Base-by-base conservation (phyloP, 2,797 vertebrate species). In the Linurgus olivaceus region DNA sequence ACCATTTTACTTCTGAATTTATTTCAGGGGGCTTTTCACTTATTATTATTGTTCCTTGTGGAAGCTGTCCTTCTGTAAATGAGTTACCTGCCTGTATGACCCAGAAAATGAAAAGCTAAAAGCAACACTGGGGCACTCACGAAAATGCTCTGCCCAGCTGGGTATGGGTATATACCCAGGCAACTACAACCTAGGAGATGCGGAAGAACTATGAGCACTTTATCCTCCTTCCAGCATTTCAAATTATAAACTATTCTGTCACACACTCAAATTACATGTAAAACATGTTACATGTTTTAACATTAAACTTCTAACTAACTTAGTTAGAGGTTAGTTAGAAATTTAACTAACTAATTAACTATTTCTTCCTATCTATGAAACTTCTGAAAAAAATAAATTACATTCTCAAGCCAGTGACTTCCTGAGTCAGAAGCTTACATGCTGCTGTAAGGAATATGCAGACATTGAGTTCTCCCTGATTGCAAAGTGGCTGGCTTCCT, bases 401-500 rank as follows among this genome's bases (percentile, higher is more conserved):
- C 7, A 9, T 59, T 75, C 62, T 72, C 62, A 84, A 89, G 58
- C 24, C 28, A 88, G 23, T 48, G 79, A 67, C 44, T 71, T 48
- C 74, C 62, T 44, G 26, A 86, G 45, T 72, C 66, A 86, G 26
- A 80, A 24, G 29, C 45, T 44, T 80, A 80, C 71, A 74, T 9
- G 17, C 6, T 78, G 21, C 29, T 75, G 6, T 54, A 66, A 75
- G 76, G 62, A 51, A 54, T 70, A 73, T 67, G 80, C 82, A 88
- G 48, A 62, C 35, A 62, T 15, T 37, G 24, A 74, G 18, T 48
- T 90, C 59, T 67, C 18, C 23, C 35, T 59, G 40, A 37, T 18
- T 80, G 76, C 57, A 74, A 77, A 90, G 48, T 17, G 58, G 28
- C 48, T 83, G 76, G 25, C 68, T 81, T 74, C 38, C 31, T 72